phyloP scores from a whole-genome alignment of 2,888 invertebrate species.

The Pemphredon lugubris region DNA sequence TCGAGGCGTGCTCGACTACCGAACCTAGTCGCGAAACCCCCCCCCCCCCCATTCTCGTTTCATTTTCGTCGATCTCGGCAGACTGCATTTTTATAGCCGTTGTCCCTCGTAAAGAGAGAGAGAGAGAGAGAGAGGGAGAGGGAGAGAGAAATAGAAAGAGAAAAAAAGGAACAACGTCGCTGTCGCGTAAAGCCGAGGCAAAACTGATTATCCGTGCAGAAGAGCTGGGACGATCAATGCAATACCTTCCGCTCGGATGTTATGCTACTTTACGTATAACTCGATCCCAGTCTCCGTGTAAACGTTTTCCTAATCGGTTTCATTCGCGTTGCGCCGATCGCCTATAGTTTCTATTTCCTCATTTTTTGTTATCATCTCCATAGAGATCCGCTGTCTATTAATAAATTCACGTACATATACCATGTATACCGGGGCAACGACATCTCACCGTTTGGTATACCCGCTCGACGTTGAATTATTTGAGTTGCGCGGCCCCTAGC shows the following conservation, averaged over 20 bases:
- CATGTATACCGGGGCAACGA: neutral
- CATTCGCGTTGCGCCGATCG: no score
- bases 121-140: no score
- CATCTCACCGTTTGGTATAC: constrained; percentile 40
- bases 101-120: no score
- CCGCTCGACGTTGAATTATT: constrained; percentile 55
- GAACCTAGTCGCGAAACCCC: neutral
- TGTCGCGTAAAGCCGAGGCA: neutral
- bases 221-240: constrained; percentile 16
- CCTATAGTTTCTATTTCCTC: no score
- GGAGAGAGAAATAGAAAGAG: no score
- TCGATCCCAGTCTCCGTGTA: no score
- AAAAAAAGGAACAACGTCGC: constrained; percentile 10
- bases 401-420: constrained; percentile 13
- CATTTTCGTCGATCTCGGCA: no score
- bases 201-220: constrained; percentile 13
- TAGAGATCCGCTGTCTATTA: constrained; percentile 42
- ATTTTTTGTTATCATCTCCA: no score
- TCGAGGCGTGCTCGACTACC: neutral
- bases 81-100: no score
- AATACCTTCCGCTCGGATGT: constrained; percentile 19
- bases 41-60: neutral
- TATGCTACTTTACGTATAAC: neutral
- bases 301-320: no score
- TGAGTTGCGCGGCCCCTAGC: constrained; percentile 5